These are phyloP conservation scores for Drosophila miranda DNA, from an alignment of 1,140 invertebrate species.

Conservation along the genomic window DNA sequence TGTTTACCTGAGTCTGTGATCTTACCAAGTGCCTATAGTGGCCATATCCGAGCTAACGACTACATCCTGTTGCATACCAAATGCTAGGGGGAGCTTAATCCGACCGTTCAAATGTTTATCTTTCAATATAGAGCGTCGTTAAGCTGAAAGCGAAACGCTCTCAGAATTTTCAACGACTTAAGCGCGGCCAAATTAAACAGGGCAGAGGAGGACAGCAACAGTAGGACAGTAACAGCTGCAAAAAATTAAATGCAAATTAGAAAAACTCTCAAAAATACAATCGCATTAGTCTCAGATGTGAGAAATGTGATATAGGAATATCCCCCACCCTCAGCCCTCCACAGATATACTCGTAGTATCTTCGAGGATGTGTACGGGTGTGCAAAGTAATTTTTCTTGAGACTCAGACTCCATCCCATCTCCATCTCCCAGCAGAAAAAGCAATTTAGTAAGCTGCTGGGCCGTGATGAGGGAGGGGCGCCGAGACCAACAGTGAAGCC, in stretches of 20 bases:
- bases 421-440: conserved; percentile 50
- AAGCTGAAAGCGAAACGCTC: conserved; percentile 69
- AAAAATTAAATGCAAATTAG: conserved; percentile 81
- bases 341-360: conserved; percentile 20
- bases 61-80: conserved; percentile 70
- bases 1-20: background rate
- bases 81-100: conserved; percentile 40
- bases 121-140: conserved; percentile 70
- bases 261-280: conserved; percentile 76
- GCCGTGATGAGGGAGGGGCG: conserved; percentile 41
- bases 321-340: conserved; percentile 16
- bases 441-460: conserved; percentile 75
- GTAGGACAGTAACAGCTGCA: conserved; percentile 69
- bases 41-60: conserved; percentile 4
- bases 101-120: conserved; percentile 63
- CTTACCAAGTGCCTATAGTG: background rate
- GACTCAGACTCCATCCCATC: conserved; percentile 9
- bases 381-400: conserved; percentile 75
- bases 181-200: conserved; percentile 50
- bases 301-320: conserved; percentile 79
- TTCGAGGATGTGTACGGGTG: conserved; percentile 23
- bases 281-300: conserved; percentile 81
- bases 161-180: conserved; percentile 74
- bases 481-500: conserved; percentile 12
- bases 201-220: background rate